These are phyloP conservation scores for Phaethornis superciliosus DNA, from an alignment of 2,113 vertebrate species.

Conservation along the genomic window DNA sequence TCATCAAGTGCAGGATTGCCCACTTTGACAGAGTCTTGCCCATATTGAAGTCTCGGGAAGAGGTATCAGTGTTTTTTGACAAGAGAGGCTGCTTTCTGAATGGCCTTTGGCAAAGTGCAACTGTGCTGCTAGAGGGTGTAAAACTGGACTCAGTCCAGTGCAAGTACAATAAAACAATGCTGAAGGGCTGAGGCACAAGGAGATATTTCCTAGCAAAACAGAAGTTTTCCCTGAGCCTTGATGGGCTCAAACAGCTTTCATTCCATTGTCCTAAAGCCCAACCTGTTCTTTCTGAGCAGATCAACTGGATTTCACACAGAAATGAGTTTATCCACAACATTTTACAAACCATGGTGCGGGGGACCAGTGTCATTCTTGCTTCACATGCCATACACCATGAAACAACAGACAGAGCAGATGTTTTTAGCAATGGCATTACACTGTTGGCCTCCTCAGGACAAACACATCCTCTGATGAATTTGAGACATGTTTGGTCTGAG, in stretches of 20 bases:
- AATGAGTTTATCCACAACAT: not conserved
- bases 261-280: not conserved
- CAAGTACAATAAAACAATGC: rapidly evolving
- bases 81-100: not conserved
- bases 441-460: not conserved
- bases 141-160: not conserved
- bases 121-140: not conserved
- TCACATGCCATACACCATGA: not conserved
- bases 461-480: not conserved
- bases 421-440: not conserved
- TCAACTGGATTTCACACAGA: not conserved
- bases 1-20: not conserved
- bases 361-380: not conserved
- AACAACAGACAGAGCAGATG: not conserved
- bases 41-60: not conserved
- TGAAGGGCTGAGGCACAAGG: not conserved
- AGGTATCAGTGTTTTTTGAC: not conserved
- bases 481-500: not conserved
- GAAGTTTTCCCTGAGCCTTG: not conserved
- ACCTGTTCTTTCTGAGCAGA: not conserved
- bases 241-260: not conserved
- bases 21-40: not conserved
- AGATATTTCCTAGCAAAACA: not conserved
- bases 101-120: not conserved
- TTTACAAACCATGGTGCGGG: not conserved